Base-by-base conservation (phyloP, 2,797 vertebrate genomes). In the Cercopithecus mitis region DNA sequence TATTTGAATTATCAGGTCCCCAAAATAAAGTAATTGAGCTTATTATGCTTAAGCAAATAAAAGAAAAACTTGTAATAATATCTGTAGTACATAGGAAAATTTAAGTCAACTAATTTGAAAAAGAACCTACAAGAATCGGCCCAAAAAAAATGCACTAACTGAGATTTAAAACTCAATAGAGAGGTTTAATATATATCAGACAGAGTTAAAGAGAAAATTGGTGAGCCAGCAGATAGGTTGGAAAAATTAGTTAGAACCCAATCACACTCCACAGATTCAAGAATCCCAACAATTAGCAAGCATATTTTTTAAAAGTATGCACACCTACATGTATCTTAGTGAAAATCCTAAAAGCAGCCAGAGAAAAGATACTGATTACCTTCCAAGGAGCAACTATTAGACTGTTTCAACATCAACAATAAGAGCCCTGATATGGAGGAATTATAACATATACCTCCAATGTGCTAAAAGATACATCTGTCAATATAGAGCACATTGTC, bases 21-120 rank as follows among this genome's bases (percentile, higher is more conserved):
- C 41, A 57, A 81, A 33, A 92, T 43, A 79, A 94, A 91, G 81
- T n/a, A 50, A 45, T 22, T 86, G 45, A 64, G 9, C 30, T 80
- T 87, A 55, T 55, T 89, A 36, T 36, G n/a, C 75, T 90, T 52
- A 96, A 61, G 36, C 8, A 91, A 93, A 94, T 88, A 81, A 86
- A 95, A 94, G 33, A 75, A 5, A 88, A 76, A 72, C 17, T 90
- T 87, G 15, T 88, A 84, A 88, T 89, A 89, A 55, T 52, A 88
- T 27, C 33, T 87, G 20, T 11, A 90, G 27, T 36, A 5, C 45
- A 86, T 6, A 80, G 22, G 30, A 94, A 61, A 77, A 47, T 43
- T n/a, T 12, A 90, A 85, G 24, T 50, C 75, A 70, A 19, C 55
- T 61, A 72, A 81, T 88, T 76, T 96, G 41, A 50, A 84, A 87